Evolutionary conservation across 2,888 invertebrate genomes (phyloP), one percentile per base, ranked within the genome.

Genomic region (Dione vanillae): DNA sequence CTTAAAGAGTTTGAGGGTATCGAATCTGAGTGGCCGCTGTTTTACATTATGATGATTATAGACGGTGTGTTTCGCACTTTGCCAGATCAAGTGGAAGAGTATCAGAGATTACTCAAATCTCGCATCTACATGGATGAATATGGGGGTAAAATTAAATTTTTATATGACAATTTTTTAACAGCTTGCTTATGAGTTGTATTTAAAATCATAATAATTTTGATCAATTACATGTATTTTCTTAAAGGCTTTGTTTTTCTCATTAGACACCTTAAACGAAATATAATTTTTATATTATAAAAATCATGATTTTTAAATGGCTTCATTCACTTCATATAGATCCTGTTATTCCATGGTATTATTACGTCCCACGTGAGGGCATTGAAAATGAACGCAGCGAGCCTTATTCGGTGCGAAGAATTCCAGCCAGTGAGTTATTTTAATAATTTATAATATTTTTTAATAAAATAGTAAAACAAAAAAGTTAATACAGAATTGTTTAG

Each of bases 1-100:
- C 95, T 99, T 2, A 98, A 98, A 88, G 96, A 98, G 82, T 99
- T 99, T 90, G 99, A 99, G 83, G 97, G 97, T 54, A 95, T 99
- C 14, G 99, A 99, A 91, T 98, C 98, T 76, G 99, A 99, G 87
- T 99, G 99, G 99, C 99, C 99, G 0, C 88, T 99, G 64, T 99
- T 99, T 89, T 98, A 97, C 83, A 96, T 98, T 54, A 97, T 97
- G 86, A 97, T 99, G 96, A 97, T 99, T 61, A 98, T 99, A 78
- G 99, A 99, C 86, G 98, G 99, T 11, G 97, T 97, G 62, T 98
- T 97, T 84, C 96, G 96, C 80, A 96, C 97, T 19, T 92, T 97
- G 75, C 96, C 97, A 3, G 97, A 97, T 66, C 98, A 98, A 93
- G 97, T 98, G n/a, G 96, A 97, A 74, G 96, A 98, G 83, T 99